Evolutionary conservation across 1,140 invertebrate genomes (phyloP).

Genomic region (Leptopilina boulardi): DNA sequence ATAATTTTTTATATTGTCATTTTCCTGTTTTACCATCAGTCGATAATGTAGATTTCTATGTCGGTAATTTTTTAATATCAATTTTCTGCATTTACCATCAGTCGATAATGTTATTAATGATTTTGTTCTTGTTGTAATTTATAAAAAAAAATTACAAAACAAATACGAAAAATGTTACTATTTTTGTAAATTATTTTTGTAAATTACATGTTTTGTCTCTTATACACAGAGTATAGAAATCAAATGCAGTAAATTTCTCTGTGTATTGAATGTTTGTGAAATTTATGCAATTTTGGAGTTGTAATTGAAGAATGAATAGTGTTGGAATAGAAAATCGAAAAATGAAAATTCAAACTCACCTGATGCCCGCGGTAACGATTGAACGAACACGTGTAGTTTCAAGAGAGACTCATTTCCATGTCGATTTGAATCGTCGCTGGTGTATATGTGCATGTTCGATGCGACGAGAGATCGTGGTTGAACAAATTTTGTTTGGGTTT

Average conservation of each 20-base stretch:
- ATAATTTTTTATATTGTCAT: too few relatives aligned
- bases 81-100: too few relatives aligned
- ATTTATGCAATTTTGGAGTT: constrained; percentile 32
- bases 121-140: too few relatives aligned
- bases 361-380: constrained; percentile 26
- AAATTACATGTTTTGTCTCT: background rate
- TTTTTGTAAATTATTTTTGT: background rate
- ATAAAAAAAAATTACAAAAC: background rate
- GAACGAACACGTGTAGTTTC: constrained; percentile 28
- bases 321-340: constrained; percentile 23
- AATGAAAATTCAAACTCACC: constrained; percentile 30
- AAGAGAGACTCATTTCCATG: constrained; percentile 30
- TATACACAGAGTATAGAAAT: background rate
- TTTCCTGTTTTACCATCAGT: too few relatives aligned
- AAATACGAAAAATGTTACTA: background rate
- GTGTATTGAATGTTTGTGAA: constrained; percentile 14
- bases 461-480: background rate
- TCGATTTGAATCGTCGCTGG: constrained; percentile 3
- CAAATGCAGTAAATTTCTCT: constrained; percentile 2
- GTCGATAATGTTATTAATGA: too few relatives aligned
- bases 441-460: background rate
- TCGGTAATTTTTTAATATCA: too few relatives aligned
- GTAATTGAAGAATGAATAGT: constrained; percentile 30
- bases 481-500: constrained; percentile 47
- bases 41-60: too few relatives aligned